Evolutionary conservation across 2,113 vertebrate species (phyloP).

Genomic region (Pangasianodon gigas): DNA sequence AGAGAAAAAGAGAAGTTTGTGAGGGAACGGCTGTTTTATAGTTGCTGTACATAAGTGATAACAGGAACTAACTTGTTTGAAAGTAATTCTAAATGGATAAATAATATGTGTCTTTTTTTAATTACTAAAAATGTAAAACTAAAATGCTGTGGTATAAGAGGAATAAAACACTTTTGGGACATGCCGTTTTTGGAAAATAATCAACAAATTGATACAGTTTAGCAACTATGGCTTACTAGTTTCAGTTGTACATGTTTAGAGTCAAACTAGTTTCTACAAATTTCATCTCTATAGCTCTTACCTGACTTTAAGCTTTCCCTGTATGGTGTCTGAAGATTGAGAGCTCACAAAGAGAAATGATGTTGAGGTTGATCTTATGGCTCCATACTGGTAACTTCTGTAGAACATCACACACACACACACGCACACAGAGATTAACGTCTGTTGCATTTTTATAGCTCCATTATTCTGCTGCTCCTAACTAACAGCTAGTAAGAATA

Average conservation of each 20-base stretch:
- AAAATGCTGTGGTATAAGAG: too few relatives aligned
- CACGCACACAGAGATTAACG: not conserved
- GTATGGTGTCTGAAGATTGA: constrained; percentile 43
- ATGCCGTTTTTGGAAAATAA: not conserved
- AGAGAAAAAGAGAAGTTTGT: too few relatives aligned
- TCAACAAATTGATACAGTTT: not conserved
- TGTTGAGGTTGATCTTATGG: not conserved
- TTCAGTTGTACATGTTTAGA: not conserved
- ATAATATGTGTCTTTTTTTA: too few relatives aligned
- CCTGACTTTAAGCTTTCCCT: constrained; percentile 47
- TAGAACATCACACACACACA: constrained; percentile 16
- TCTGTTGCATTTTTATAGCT: not conserved
- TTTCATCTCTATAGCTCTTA: constrained; percentile 14
- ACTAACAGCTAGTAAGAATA: too few relatives aligned
- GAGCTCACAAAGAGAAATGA: constrained; percentile 31
- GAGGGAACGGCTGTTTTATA: too few relatives aligned
- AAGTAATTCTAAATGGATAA: not conserved
- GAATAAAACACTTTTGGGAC: not conserved
- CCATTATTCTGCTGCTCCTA: not conserved
- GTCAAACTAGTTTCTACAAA: not conserved
- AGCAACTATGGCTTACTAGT: not conserved
- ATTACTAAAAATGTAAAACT: too few relatives aligned
- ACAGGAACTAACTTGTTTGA: not conserved
- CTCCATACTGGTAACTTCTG: constrained; percentile 46
- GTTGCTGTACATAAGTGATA: too few relatives aligned